Percentiles rank a stretch among this genome's conserved stretches.
These are phyloP conservation scores for Cariama cristata DNA, from an alignment of 2,113 vertebrate species.

Conservation along the genomic window DNA sequence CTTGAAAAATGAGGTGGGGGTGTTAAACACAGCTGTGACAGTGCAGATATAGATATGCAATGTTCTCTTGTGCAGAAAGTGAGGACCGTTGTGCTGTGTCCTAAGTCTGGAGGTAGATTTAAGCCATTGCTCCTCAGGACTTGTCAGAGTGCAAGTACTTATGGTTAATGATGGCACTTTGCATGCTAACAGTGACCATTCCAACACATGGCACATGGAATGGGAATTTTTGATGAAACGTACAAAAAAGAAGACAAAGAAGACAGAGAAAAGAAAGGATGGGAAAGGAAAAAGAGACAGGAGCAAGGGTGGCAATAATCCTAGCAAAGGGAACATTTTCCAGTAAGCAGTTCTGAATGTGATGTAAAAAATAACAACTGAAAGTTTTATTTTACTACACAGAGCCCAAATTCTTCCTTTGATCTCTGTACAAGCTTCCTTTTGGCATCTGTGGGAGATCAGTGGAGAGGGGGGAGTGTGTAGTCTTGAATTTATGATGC, in stretches of 20 bases:
- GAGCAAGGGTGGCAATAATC: constrained; percentile 6
- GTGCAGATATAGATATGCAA: not conserved
- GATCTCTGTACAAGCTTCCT: constrained; percentile 65
- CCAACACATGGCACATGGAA: not conserved
- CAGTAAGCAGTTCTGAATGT: constrained; percentile 45
- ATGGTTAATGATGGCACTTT: not conserved
- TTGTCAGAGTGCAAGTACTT: not conserved
- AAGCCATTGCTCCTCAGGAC: not conserved
- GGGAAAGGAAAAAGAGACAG: not conserved
- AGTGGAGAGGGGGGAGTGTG: not conserved
- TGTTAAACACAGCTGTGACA: not conserved
- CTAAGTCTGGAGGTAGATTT: not conserved
- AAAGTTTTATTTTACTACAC: constrained; percentile 69
- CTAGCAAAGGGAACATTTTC: constrained; percentile 46
- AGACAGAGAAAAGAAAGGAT: not conserved
- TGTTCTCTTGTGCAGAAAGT: not conserved
- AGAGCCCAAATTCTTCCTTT: constrained; percentile 60
- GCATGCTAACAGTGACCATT: not conserved
- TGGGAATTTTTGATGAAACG: not conserved
- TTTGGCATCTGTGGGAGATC: constrained; percentile 66
- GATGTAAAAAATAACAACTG: constrained; percentile 67
- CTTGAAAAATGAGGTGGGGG: not conserved
- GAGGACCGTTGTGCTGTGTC: not conserved
- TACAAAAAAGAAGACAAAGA: not conserved
- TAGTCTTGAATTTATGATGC: constrained; percentile 42